phyloP scores from a whole-genome alignment of 2,888 invertebrate genomes.

The Patella depressa region DNA sequence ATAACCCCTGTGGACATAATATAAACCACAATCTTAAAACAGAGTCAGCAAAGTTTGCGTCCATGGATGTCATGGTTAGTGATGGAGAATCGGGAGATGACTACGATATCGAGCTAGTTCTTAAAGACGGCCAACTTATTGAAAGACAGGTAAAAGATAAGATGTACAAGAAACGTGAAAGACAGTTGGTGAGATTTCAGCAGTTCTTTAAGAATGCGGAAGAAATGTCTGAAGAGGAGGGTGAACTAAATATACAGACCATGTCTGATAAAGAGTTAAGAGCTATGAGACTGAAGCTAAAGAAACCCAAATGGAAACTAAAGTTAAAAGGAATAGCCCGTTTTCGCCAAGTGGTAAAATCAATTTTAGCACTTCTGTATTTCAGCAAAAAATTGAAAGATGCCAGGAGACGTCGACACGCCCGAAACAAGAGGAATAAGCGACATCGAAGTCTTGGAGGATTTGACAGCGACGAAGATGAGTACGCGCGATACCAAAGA shows the following conservation, averaged over 20 bases:
- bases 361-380: constrained; percentile 8
- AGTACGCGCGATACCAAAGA: not conserved
- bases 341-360: constrained; percentile 19
- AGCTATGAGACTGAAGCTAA: constrained; percentile 16
- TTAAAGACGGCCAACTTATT: constrained; percentile 15
- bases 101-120: not conserved
- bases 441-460: not conserved
- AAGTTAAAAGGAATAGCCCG: constrained; percentile 10
- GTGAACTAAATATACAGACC: not conserved
- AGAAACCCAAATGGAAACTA: constrained; percentile 3
- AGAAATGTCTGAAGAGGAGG: not conserved
- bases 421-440: not conserved
- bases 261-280: constrained; percentile 22
- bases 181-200: constrained; percentile 19
- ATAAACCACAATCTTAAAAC: not conserved
- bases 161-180: constrained; percentile 17
- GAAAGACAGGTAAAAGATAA: constrained; percentile 17
- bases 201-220: constrained; percentile 8
- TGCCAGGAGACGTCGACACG: constrained; percentile 6
- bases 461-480: constrained; percentile 7
- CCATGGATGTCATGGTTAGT: not conserved
- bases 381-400: constrained; percentile 6
- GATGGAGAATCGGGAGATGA: not conserved
- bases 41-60: not conserved
- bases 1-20: not conserved